Evolutionary conservation across 2,797 vertebrate genomes (phyloP), one percentile per base, ranked within the genome.

Genomic region (Triplophysa yarkandensis): DNA sequence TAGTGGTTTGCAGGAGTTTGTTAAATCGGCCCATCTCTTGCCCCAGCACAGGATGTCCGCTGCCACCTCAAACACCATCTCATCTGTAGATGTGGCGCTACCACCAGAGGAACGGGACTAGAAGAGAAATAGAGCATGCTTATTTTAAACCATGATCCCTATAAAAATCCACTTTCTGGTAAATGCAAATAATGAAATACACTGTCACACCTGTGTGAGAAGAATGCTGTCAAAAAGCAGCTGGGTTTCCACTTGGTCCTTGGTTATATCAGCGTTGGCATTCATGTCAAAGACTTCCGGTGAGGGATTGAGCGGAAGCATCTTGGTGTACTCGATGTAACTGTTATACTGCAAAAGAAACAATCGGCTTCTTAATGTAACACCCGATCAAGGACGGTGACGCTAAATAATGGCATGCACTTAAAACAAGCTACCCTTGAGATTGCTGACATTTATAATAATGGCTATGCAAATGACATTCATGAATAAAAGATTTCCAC

Each of bases 11-110:
- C 61, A 97, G 82, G 75, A 97, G 79, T 75, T 89, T 93, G 85
- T 96, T 97, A 84, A 96, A 98, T 67, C 94, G 91, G 0, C 95
- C 94, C 95, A 96, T 96, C 87, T 97, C 95, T 78, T 98, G 95
- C 68, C 94, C 93, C 68, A 95, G 91, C 21, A 96, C 95, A 95
- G 88, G 81, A 97, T 85, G 86, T 96, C 95, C 4, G 91, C 88
- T 28, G 95, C 91, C 54, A 97, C 95, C 23, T 98, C 95, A 44
- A 87, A 87, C 46, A 96, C 91, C 80, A 95, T 87, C 80, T 95
- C 94, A 67, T 95, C 94, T 0, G 92, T 90, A 8, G 93, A 95
- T 86, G 93, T 93, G 74, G 86, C 86, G 28, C 93, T 93, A 13
- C 90, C 85, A 19, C 91, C 92, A 75, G 91, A 90, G 1, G 90